Evolutionary conservation across 2,797 vertebrate species (phyloP), one percentile per base, ranked within the genome.

Genomic region (Percopsis omiscomaycus): DNA sequence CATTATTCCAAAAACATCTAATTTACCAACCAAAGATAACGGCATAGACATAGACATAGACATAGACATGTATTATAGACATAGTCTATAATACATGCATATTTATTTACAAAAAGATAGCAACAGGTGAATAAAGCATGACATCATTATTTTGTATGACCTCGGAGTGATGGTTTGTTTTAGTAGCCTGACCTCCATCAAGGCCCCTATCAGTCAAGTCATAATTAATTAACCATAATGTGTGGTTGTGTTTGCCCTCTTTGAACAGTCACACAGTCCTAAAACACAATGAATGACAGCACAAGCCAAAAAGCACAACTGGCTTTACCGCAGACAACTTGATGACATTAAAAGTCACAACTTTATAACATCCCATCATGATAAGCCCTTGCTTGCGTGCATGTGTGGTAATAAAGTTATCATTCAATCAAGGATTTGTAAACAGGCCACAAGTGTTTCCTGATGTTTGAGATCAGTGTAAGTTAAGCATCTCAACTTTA

Each of bases 131-230:
- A 22, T 22, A 22, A 22, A 22, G 30, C 27, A 71, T 86, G 78
- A 86, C 74, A 70, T 82, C 78, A 81, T 68, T 27, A 47, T 32
- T 4, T 3, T 13, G 4, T 44, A 37, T 48, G 53, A 59, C 44
- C 46, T 29, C 15, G 45, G 73, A 77, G 30, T 22, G 15, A 15
- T 28, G 15, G 42, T 46, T 55, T 86, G 79, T 79, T 86, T 75
- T 67, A 63, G 54, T 51, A 68, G 45, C 56, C 3, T 79, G 76
- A 77, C 75, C 75, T 70, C 66, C 48, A 68, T 56, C 52, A 68
- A 45, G 56, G 16, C 51, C 27, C 27, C 16, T 52, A 57, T 59
- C 55, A 22, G 48, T 2, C 27, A 46, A 73, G 67, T 77, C 68
- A 69, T 50, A 67, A 12, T 42, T 70, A 47, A 42, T 22, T 68